Conservation (phyloP, 2,888 invertebrate genomes). For the Lithophane ornitopus region DNA sequence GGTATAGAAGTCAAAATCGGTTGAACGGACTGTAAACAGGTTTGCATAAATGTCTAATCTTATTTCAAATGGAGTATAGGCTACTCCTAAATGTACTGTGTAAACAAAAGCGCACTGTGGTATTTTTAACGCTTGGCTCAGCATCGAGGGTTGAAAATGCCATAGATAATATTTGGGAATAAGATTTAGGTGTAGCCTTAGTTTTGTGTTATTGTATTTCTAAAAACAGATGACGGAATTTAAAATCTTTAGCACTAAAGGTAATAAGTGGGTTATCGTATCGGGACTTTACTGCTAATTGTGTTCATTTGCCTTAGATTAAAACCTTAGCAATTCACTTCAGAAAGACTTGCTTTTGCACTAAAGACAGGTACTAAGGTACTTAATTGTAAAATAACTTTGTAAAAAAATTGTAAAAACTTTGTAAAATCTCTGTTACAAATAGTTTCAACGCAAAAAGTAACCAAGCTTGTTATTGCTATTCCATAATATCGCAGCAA, state of each 20-base stretch:
- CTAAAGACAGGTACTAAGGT: not conserved
- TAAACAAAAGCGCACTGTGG: too few species aligned
- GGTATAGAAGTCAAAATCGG: too few species aligned
- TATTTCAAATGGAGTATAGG: too few species aligned
- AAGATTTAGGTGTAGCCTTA: too few species aligned
- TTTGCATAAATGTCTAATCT: too few species aligned
- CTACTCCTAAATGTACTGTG: too few species aligned
- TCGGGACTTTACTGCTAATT: not conserved
- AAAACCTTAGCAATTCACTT: constrained; percentile 46
- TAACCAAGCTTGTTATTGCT: not conserved
- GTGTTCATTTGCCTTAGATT: constrained; percentile 21
- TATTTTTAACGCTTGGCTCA: too few species aligned
- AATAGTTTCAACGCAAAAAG: not conserved
- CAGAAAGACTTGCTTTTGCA: constrained; percentile 32
- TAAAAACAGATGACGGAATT: too few species aligned
- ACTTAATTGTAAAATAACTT: too few species aligned
- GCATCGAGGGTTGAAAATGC: too few species aligned
- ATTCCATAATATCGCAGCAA: not conserved
- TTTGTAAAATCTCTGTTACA: not conserved
- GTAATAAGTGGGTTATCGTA: not conserved
- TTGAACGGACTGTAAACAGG: too few species aligned
- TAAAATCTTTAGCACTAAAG: not conserved
- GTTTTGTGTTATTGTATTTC: not conserved
- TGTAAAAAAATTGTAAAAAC: not conserved
- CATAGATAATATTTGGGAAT: not conserved